Conservation (phyloP, 2,113 vertebrate genomes). For the Odontesthes bonariensis region DNA sequence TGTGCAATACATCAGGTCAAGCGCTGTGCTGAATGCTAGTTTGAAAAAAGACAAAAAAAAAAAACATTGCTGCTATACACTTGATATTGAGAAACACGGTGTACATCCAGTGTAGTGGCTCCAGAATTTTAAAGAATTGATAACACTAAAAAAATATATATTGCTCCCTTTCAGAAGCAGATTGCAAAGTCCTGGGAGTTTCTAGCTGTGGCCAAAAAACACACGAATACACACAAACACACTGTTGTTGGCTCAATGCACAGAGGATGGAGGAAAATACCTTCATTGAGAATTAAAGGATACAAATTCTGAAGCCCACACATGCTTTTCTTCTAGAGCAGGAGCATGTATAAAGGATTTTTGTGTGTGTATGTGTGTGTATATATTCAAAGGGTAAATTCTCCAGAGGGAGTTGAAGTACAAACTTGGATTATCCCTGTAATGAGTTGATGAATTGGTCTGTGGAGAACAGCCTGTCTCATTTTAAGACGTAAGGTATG, state of each 20-base stretch:
- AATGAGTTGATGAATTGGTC: constrained; percentile 67
- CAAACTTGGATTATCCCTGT: constrained; percentile 53
- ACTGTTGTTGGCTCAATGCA: background rate
- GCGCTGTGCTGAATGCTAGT: background rate
- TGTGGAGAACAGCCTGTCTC: constrained; percentile 43
- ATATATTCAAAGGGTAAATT: constrained; percentile 19
- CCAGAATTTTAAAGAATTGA: background rate
- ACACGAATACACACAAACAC: constrained; percentile 3
- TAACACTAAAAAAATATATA: background rate
- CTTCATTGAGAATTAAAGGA: constrained; percentile 9
- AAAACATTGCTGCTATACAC: constrained; percentile 1
- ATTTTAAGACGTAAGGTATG: constrained; percentile 46
- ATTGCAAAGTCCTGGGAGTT: constrained; percentile 33
- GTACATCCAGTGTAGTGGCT: background rate
- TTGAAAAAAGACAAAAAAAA: constrained; percentile 8
- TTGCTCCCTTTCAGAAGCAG: constrained; percentile 8
- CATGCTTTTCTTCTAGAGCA: constrained; percentile 19
- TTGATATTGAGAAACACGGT: constrained; percentile 25
- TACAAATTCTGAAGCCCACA: constrained; percentile 7
- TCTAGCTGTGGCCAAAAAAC: constrained; percentile 10
- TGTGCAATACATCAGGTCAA: constrained; percentile 14
- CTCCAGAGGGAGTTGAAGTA: constrained; percentile 24
- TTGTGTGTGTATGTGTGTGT: constrained; percentile 13
- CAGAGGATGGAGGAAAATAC: constrained; percentile 5
- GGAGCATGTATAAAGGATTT: constrained; percentile 11